Base-by-base conservation (phyloP, 2,888 invertebrate genomes). In the Homarus gammarus region DNA sequence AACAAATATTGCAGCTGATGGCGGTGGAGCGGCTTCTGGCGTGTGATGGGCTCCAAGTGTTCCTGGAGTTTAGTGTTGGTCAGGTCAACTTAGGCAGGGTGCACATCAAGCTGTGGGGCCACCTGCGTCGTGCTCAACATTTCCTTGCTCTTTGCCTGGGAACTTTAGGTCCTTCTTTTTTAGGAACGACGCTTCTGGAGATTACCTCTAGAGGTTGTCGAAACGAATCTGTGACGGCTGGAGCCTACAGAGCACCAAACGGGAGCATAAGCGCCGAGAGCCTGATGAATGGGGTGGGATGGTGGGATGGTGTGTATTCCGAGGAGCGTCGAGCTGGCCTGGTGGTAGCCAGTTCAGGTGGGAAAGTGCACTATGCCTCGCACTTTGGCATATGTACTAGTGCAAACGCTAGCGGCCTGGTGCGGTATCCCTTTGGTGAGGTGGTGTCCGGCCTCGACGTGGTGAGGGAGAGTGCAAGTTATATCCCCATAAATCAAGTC, bases 1-100 rank as follows among this genome's bases (percentile, higher is more conserved):
- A 44, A 5, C 44, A 44, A 12, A 44, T 44, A 10, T 31, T 2
- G 2, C 49, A 77, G 75, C 40, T 77, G 75, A 1, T 77, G 44
- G 75, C 75, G 75, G 27, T 77, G 75, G 38, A 77, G 5, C 44
- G 44, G 27, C 2, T 77, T n/a, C 40, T 40, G 18, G 5, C 31
- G 27, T 8, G 44, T 22, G 27, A n/a, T 15, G 31, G 38, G 44
- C 75, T 44, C 15, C 40, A 77, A 31, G 75, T 77, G 75, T 77
- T 77, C 75, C 75, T 77, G 49, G 75, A 77, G 49, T 44, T 77
- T 5, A 77, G 75, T 49, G 44, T 77, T 40, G 75, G 49, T 27
- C n/a, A 40, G 12, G 27, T 36, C 15, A 40, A n/a, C 15, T 27
- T 77, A n/a, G 75, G 75, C 75, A 77, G 31, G 44, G 75, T 77